Percentiles rank a stretch among this genome's conserved stretches.
phyloP scores from a whole-genome alignment of 2,797 vertebrate genomes.

The Alcedo atthis region DNA sequence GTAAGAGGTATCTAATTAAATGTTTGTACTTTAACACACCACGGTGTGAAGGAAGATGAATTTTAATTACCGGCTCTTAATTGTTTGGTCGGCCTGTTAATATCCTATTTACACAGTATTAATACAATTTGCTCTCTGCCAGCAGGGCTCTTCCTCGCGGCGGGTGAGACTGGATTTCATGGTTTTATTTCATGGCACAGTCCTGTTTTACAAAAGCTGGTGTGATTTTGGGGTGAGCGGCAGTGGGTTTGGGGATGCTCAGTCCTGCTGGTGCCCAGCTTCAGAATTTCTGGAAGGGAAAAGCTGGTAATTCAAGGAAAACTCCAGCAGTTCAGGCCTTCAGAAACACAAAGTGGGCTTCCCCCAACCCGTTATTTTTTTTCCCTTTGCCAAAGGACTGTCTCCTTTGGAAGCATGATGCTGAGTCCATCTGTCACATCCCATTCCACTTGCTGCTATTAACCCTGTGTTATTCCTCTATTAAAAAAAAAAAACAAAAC shows the following conservation, averaged over 20 bases:
- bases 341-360: rapidly evolving
- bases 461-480: neutral
- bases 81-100: slow-evolving; percentile 77
- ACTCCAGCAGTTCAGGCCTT: neutral
- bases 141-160: neutral
- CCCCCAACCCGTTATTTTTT: rapidly evolving
- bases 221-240: neutral
- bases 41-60: slow-evolving; percentile 71
- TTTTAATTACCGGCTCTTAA: slow-evolving; percentile 83
- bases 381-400: neutral
- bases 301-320: neutral
- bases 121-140: slow-evolving; percentile 10
- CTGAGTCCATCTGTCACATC: neutral
- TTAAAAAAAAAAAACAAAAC: neutral
- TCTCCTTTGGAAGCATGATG: rapidly evolving
- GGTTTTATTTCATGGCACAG: neutral
- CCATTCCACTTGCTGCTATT: neutral
- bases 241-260: neutral
- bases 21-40: slow-evolving; percentile 75
- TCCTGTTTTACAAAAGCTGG: rapidly evolving
- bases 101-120: slow-evolving; percentile 63
- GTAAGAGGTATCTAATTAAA: slow-evolving; percentile 80
- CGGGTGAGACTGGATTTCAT: neutral
- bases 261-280: rapidly evolving
- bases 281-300: neutral